Evolutionary conservation across 2,113 vertebrate species (phyloP), one percentile per base, ranked within the genome.

Genomic region (Nibea albiflora): DNA sequence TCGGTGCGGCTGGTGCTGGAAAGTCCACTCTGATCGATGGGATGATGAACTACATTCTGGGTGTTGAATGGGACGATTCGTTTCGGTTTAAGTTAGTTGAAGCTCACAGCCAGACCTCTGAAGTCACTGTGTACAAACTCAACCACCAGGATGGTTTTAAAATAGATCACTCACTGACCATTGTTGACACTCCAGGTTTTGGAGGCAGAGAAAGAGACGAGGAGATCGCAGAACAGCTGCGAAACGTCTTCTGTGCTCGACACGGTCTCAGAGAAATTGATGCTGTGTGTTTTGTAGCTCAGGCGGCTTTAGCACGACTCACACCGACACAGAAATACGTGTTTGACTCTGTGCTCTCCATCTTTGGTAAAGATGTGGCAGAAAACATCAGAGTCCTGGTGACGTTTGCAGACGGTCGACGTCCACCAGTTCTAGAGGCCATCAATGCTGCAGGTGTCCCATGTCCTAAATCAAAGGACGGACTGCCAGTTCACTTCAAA

Each of bases 351-450:
- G 66, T 93, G 16, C 83, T 90, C 16, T 83, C 84, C 2, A 88
- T 93, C 46, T 92, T 91, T 83, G 91, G 92, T 31, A 90, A 92
- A 88, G 90, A 94, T 16, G 75, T 91, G 0, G 81, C 67, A 64
- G 80, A 90, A 4, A 92, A 92, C 85, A 88, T 92, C 44, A 26
- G n/a, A 4, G 11, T 93, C 3, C 57, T 93, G 73, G 87, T 92
- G 62, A 94, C 92, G 0, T 94, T 91, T 14, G 78, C 92, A 16
- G 91, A 92, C 3, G 54, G 86, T 9, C 12, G 88, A 44, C 20
- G 15, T 0, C 88, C 90, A 16, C 63, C 78, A 8, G 90, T 92
- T 71, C 77, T 93, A 1, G 73, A 84, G 42, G 90, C 74, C 0
- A 87, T 93, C 54, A 88, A 19, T 0, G 69, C 5, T 1, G 46